Percentiles rank a stretch among this genome's conserved stretches.
Evolutionary conservation across 1,140 invertebrate genomes (phyloP).

Genomic region (Adelges cooleyi): DNA sequence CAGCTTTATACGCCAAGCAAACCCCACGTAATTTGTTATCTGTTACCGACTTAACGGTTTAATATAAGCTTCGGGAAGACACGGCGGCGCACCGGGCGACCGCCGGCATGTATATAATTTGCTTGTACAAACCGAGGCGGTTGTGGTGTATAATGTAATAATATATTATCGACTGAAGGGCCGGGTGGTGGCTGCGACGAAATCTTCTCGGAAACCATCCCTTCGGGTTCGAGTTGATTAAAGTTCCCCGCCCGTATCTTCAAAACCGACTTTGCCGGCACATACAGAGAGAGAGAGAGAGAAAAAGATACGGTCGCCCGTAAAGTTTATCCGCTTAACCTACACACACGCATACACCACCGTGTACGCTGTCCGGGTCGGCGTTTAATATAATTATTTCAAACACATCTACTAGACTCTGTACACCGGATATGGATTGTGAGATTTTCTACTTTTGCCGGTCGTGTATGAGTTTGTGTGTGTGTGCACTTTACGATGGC

Average conservation of each 20-base stretch:
- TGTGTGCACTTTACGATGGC: too few species aligned
- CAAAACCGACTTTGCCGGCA: background rate
- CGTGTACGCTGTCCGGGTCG: background rate
- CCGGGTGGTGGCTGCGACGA: too few species aligned
- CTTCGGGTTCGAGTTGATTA: constrained; percentile 13
- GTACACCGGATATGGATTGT: too few species aligned
- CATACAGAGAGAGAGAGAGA: background rate
- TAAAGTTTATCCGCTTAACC: constrained; percentile 7
- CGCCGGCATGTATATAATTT: constrained; percentile 4
- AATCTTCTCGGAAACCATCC: too few species aligned
- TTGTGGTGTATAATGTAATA: too few species aligned
- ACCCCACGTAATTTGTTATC: constrained; percentile 28
- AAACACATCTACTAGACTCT: too few species aligned
- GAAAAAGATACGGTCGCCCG: background rate
- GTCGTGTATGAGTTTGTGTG: background rate
- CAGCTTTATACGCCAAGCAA: too few species aligned
- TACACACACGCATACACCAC: background rate
- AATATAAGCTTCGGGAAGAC: constrained; percentile 7
- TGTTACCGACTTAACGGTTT: constrained; percentile 8
- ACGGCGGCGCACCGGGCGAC: background rate
- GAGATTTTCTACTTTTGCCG: background rate
- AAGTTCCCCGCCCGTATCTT: background rate
- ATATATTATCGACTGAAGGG: too few species aligned
- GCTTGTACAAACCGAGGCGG: background rate
- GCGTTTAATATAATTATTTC: constrained; percentile 1